phyloP scores from a whole-genome alignment of 1,140 invertebrate genomes.

The Anadara kagoshimensis region DNA sequence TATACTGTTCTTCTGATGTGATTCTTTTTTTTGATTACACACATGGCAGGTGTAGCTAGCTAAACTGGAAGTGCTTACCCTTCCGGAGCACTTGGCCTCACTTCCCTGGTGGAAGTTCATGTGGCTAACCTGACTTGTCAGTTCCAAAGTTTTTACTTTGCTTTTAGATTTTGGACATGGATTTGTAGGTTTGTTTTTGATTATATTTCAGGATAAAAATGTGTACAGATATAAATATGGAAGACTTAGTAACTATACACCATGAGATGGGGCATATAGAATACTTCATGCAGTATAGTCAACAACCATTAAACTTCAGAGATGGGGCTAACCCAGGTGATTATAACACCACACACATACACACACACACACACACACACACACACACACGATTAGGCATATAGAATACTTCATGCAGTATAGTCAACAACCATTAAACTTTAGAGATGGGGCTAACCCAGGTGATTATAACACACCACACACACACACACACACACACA shows the following conservation, averaged over 20 bases:
- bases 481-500: not conserved
- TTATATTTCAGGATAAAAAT: slow-evolving; percentile 68
- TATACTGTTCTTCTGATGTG: not conserved
- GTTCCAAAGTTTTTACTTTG: no score
- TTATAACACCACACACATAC: not conserved
- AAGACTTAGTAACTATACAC: slow-evolving; percentile 83
- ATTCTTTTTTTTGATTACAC: no score
- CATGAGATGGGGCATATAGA: slow-evolving; percentile 89
- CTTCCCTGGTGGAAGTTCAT: no score
- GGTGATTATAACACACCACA: not conserved
- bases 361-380: not conserved
- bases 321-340: slow-evolving; percentile 82
- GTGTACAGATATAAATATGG: slow-evolving; percentile 71
- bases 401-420: slow-evolving; percentile 86
- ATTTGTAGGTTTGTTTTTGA: no score
- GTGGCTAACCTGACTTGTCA: no score
- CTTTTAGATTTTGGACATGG: no score
- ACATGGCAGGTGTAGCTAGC: no score
- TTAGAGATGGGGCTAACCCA: slow-evolving; percentile 1
- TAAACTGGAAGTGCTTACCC: no score
- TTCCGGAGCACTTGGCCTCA: no score
- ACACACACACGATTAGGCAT: slow-evolving; percentile 82
- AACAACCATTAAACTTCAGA: slow-evolving; percentile 81
- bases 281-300: slow-evolving; percentile 83
- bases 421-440: slow-evolving; percentile 76